Conservation (phyloP, 2,888 invertebrate species). For the Ectobius pallidus region DNA sequence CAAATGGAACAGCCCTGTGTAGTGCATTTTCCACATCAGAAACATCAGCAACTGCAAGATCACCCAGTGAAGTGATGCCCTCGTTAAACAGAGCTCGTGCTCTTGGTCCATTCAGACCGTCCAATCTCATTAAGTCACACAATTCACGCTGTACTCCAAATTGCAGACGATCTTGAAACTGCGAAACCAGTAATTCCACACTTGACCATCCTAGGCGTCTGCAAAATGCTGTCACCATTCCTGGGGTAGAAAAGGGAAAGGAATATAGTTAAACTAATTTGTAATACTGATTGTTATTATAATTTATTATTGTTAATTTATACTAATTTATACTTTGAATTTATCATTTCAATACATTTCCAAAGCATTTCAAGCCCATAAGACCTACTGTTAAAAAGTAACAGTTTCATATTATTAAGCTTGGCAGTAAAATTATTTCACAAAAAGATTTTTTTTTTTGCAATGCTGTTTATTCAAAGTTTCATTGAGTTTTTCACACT, state of each 20-base stretch:
- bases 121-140: constrained; percentile 86
- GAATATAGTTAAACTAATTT: background rate
- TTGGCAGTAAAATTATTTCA: too few relatives aligned
- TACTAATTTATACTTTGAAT: too few relatives aligned
- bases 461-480: too few relatives aligned
- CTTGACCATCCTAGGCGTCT: constrained; percentile 90
- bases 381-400: too few relatives aligned
- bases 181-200: constrained; percentile 84
- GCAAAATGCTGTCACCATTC: constrained; percentile 97
- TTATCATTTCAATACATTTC: too few relatives aligned
- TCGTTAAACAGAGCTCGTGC: constrained; percentile 84
- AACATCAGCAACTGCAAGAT: constrained; percentile 76
- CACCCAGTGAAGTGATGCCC: constrained; percentile 77
- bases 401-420: too few relatives aligned
- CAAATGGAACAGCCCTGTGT: constrained; percentile 80
- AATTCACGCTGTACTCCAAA: constrained; percentile 94
- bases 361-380: too few relatives aligned
- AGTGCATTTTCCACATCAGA: constrained; percentile 77
- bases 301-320: too few relatives aligned
- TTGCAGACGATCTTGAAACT: constrained; percentile 92
- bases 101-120: constrained; percentile 80
- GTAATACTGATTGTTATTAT: too few relatives aligned
- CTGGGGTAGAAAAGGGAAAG: too few relatives aligned
- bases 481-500: too few relatives aligned
- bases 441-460: too few relatives aligned